Evolutionary conservation across 2,888 invertebrate species (phyloP).

Genomic region (Maniola hyperantus): DNA sequence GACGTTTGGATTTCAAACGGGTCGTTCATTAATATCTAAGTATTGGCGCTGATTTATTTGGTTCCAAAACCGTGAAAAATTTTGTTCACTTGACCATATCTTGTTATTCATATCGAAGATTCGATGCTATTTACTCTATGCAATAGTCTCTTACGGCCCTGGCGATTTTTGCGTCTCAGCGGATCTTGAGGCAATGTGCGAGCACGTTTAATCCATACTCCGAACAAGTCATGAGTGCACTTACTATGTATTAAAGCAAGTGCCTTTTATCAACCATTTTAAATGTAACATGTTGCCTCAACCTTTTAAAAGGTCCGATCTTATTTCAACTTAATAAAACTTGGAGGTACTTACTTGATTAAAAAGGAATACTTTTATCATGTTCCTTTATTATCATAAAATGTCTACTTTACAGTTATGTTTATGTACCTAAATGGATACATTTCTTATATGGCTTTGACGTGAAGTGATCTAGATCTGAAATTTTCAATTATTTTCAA

Average conservation of each 20-base stretch:
- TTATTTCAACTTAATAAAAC: constrained; percentile 15
- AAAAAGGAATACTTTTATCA: constrained; percentile 15
- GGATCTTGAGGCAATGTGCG: not conserved
- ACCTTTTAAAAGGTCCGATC: constrained; percentile 13
- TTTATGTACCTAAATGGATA: constrained; percentile 1
- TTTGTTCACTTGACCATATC: no score
- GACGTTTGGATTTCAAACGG: no score
- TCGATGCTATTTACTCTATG: no score
- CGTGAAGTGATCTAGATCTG: not conserved
- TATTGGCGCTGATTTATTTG: no score
- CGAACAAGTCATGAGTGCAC: not conserved
- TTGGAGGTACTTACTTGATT: constrained; percentile 5
- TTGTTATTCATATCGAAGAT: no score
- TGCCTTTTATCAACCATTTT: constrained; percentile 7
- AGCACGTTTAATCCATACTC: not conserved
- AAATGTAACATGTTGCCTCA: constrained; percentile 8
- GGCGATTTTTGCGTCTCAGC: not conserved
- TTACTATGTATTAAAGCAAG: not conserved
- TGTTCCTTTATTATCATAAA: constrained; percentile 6
- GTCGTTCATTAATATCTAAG: no score
- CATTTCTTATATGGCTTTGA: constrained; percentile 7
- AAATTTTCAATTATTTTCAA: constrained; percentile 14
- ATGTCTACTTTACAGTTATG: constrained; percentile 9
- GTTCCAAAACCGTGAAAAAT: no score
- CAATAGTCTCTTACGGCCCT: not conserved